Evolutionary conservation across 2,888 invertebrate genomes (phyloP).

Genomic region (Epicampocera succincta): DNA sequence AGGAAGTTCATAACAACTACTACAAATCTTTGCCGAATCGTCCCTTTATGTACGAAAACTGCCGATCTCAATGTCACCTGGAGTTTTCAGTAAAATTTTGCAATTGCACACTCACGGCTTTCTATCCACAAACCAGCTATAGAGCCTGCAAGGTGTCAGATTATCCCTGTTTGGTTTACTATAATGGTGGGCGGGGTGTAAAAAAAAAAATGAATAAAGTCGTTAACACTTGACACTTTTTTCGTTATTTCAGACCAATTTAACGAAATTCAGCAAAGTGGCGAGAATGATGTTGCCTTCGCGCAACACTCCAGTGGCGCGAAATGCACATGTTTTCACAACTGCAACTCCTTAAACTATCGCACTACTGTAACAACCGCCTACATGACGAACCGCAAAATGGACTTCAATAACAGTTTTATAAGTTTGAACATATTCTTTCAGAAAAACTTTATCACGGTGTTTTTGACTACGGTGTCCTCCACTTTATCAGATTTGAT

Average conservation of each 20-base stretch:
- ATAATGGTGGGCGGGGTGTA: conserved; percentile 74
- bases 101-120: conserved; percentile 80
- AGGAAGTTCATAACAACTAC: conserved; percentile 72
- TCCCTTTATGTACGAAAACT: conserved; percentile 79
- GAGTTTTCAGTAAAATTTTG: conserved; percentile 78
- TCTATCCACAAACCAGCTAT: conserved; percentile 75
- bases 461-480: conserved; percentile 80
- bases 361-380: conserved; percentile 72
- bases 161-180: conserved; percentile 72
- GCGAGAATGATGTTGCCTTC: too few relatives aligned
- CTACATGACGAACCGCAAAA: conserved; percentile 52
- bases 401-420: conserved; percentile 69
- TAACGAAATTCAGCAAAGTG: neutral
- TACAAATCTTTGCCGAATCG: conserved; percentile 77
- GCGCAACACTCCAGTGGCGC: conserved; percentile 55
- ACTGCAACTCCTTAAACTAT: conserved; percentile 77
- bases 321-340: conserved; percentile 77
- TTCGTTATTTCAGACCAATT: conserved; percentile 37
- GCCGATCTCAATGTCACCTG: conserved; percentile 80
- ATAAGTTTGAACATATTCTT: conserved; percentile 80
- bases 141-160: conserved; percentile 74
- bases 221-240: neutral
- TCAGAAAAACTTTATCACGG: conserved; percentile 76
- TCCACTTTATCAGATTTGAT: conserved; percentile 81
- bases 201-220: neutral